Conservation (phyloP, 1,140 invertebrate genomes). For the Aphaenogaster rudis region DNA sequence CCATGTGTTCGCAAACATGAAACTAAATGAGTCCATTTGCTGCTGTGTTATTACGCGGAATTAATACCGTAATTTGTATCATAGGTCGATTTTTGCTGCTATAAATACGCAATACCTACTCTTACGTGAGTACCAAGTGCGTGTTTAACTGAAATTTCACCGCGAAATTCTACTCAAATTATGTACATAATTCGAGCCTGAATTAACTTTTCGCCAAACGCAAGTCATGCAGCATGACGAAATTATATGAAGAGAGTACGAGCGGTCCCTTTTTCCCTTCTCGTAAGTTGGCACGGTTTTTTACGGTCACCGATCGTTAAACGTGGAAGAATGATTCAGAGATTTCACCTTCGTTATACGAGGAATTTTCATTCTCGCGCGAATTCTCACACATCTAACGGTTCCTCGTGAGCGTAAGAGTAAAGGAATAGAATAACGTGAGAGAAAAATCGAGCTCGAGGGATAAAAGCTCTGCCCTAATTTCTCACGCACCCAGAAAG, state of each 20-base stretch:
- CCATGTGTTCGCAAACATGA: constrained; percentile 15
- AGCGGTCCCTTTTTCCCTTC: neutral
- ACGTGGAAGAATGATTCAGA: constrained; percentile 15
- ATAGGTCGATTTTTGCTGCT: constrained; percentile 6
- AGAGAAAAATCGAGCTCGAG: constrained; percentile 46
- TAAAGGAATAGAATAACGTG: constrained; percentile 38
- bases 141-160: constrained; percentile 29
- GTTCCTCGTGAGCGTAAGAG: constrained; percentile 5
- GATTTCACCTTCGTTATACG: constrained; percentile 10
- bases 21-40: constrained; percentile 40
- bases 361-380: constrained; percentile 14
- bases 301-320: constrained; percentile 16
- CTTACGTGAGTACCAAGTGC: neutral
- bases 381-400: neutral
- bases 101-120: neutral
- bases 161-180: neutral
- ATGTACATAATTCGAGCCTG: neutral
- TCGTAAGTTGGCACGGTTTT: neutral
- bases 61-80: constrained; percentile 60
- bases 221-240: neutral
- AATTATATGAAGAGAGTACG: neutral
- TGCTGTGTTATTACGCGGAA: constrained; percentile 40
- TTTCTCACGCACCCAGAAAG: constrained; percentile 39
- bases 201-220: constrained; percentile 27
- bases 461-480: constrained; percentile 47